Evolutionary conservation across 2,888 invertebrate genomes (phyloP), one percentile per base, ranked within the genome.

Genomic region (Amiota communis): DNA sequence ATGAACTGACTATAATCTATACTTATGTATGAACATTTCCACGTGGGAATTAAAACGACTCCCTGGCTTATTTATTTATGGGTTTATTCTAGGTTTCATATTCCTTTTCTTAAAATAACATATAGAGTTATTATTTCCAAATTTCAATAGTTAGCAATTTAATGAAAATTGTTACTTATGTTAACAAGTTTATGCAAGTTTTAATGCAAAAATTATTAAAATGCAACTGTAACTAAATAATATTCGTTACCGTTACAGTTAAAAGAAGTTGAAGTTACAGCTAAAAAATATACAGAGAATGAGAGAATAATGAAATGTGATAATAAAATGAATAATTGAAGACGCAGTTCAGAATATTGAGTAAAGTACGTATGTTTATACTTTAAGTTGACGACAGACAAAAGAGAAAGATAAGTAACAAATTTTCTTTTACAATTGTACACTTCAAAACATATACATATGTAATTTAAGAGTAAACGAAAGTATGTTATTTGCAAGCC

Each of bases 291-390:
- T 23, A 36, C 36, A 20, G 59, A 59, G 53, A 51, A 11, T 65
- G 70, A 61, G 80, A 78, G 78, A 81, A 2, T 78, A 86, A 79
- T 74, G 75, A 80, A 75, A 72, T 77, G 80, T 81, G 70, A 61
- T 23, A 59, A 59, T 13, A 17, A 20, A 17, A 20, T 15, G 61
- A 74, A 74, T 81, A 78, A 84, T 36, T 77, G 76, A 77, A 78
- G 75, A 68, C 49, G 51, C 48, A 48, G 82, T 20, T 59, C 59
- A 59, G 78, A 78, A 75, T 70, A 68, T 56, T 77, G 81, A 59
- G 64, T 70, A 85, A 84, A 83, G 83, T 83, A 83, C 85, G 83
- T 83, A 83, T 83, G 67, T 72, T 83, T 85, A 76, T 79, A 68
- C 71, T 74, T 70, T 74, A 75, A 77, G 49, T 59, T 59, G 20